Conservation (phyloP, 2,888 invertebrate genomes). For the Peribatodes rhomboidaria region DNA sequence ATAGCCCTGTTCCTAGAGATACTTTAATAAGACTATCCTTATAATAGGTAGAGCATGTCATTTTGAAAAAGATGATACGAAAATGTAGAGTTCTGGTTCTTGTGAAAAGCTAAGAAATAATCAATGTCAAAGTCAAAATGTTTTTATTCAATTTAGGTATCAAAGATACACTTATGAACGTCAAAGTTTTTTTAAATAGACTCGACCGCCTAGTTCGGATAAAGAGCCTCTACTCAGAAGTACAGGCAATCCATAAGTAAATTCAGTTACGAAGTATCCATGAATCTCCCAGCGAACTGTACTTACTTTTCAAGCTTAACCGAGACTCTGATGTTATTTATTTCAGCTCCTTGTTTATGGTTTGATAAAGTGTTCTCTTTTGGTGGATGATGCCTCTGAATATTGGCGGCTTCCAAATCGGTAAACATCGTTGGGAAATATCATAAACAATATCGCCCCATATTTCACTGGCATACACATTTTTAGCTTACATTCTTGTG, state of each 20-base stretch:
- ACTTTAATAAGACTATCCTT: not conserved
- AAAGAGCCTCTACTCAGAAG: no score
- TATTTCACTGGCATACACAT: conserved; percentile 40
- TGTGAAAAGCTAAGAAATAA: not conserved
- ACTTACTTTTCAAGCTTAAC: conserved; percentile 5
- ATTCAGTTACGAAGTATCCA: not conserved
- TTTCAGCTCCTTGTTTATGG: conserved; percentile 59
- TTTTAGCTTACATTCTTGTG: conserved; percentile 36
- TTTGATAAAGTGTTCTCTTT: conserved; percentile 52
- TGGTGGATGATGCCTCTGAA: conserved; percentile 44
- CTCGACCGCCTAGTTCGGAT: no score
- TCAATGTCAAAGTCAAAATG: no score
- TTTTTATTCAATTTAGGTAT: no score
- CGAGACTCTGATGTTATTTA: conserved; percentile 50
- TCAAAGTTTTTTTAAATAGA: no score
- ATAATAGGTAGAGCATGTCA: not conserved
- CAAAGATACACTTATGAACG: no score
- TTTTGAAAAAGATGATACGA: not conserved
- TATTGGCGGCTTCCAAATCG: conserved; percentile 45
- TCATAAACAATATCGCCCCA: conserved; percentile 49
- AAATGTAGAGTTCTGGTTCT: not conserved
- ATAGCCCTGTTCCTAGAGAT: no score
- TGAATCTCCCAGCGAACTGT: not conserved
- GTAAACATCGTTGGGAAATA: conserved; percentile 48
- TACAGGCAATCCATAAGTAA: no score